These are phyloP conservation scores for Stenopsyche tienmushanensis DNA, from an alignment of 1,140 invertebrate species.

Conservation along the genomic window DNA sequence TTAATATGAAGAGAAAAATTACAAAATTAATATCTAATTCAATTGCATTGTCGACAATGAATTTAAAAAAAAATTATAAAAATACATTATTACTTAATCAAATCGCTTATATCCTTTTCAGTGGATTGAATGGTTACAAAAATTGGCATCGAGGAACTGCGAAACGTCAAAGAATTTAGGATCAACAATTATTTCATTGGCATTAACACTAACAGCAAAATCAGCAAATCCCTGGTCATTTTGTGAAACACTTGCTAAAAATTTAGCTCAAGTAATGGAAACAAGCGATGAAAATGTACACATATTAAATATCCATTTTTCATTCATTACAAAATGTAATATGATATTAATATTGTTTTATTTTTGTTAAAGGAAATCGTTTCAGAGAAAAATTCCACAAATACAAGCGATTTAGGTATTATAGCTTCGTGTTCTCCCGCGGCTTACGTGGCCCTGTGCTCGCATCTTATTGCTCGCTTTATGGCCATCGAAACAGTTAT, in stretches of 20 bases:
- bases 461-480: constrained; percentile 16
- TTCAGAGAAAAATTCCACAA: neutral
- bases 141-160: constrained; percentile 10
- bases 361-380: neutral
- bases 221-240: constrained; percentile 26
- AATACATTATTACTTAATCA: neutral
- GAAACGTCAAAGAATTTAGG: constrained; percentile 24
- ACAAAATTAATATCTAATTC: no score
- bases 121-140: constrained; percentile 33
- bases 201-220: constrained; percentile 13
- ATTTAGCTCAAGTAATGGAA: constrained; percentile 21
- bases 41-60: no score
- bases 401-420: constrained; percentile 1
- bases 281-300: constrained; percentile 12
- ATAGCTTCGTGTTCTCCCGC: constrained; percentile 3
- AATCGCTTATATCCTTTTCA: constrained; percentile 18
- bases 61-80: no score
- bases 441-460: constrained; percentile 17
- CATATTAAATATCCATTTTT: neutral
- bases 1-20: no score
- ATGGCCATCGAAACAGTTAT: constrained; percentile 23
- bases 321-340: neutral
- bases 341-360: neutral
- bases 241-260: constrained; percentile 9
- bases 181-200: neutral